Percentiles rank a stretch among this genome's conserved stretches.
phyloP scores from a whole-genome alignment of 2,797 vertebrate species.

The Todus mexicanus region DNA sequence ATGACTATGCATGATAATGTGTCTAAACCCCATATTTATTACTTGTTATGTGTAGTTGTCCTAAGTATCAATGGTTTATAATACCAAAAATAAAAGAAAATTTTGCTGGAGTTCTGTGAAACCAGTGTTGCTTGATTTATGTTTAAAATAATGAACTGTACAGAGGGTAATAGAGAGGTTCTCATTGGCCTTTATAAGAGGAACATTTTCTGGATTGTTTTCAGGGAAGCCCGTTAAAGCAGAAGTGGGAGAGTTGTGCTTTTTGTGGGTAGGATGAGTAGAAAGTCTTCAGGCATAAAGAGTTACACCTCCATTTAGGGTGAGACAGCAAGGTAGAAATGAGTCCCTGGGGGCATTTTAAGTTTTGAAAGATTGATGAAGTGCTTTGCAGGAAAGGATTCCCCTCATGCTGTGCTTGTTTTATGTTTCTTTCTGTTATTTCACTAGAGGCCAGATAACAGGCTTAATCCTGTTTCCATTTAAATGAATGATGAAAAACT shows the following conservation, averaged over 20 bases:
- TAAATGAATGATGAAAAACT: slow-evolving; percentile 31
- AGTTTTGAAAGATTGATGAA: slow-evolving; percentile 50
- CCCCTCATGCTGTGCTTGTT: not conserved
- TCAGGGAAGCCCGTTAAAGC: not conserved
- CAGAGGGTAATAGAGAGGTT: not conserved
- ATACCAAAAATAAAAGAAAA: not conserved
- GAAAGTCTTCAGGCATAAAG: not conserved
- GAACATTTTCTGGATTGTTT: not conserved
- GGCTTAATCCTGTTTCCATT: slow-evolving; percentile 30
- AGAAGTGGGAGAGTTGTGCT: not conserved
- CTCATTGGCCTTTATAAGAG: not conserved
- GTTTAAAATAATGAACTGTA: not conserved
- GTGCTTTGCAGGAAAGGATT: slow-evolving; percentile 22
- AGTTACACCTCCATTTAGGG: not conserved
- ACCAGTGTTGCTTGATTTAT: not conserved
- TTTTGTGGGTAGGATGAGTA: not conserved
- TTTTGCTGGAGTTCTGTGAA: not conserved
- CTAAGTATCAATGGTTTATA: not conserved
- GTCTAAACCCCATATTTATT: not conserved
- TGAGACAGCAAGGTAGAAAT: not conserved
- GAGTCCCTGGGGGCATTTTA: not conserved
- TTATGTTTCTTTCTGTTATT: slow-evolving; percentile 35
- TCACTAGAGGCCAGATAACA: slow-evolving; percentile 40
- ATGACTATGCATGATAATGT: not conserved
- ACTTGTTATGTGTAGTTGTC: not conserved